Conservation (phyloP, 2,888 invertebrate genomes). For the Hesperia comma region DNA sequence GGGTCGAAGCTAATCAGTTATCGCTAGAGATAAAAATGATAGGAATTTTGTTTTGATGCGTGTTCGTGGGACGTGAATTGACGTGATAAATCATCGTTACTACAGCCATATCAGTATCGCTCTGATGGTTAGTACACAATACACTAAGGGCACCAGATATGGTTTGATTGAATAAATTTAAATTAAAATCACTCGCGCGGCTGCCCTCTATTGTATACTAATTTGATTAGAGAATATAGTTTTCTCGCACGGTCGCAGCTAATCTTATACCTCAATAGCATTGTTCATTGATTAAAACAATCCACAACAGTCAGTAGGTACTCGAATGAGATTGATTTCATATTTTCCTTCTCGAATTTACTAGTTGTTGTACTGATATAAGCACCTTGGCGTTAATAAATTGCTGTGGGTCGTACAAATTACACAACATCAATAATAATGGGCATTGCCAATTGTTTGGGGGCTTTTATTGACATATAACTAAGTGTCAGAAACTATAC, state of each 20-base stretch:
- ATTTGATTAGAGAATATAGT: background rate
- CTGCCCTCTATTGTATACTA: background rate
- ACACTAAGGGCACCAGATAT: background rate
- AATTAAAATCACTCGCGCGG: background rate
- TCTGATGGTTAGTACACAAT: background rate
- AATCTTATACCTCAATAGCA: background rate
- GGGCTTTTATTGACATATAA: too few species aligned
- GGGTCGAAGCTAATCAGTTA: too few species aligned
- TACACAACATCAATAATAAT: too few species aligned
- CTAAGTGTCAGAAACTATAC: too few species aligned
- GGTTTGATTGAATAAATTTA: background rate
- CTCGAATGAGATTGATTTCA: background rate
- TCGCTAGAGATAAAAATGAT: background rate
- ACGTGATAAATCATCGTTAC: background rate
- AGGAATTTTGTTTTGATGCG: background rate
- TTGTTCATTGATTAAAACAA: too few species aligned
- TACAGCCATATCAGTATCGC: background rate
- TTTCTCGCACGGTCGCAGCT: background rate
- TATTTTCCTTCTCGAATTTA: background rate
- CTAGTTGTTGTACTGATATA: background rate
- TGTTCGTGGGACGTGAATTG: background rate
- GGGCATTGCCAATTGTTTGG: too few species aligned
- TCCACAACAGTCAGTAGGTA: too few species aligned
- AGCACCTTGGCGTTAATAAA: background rate
- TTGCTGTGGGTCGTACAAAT: background rate